Conservation (phyloP, 64 coral and sea anemone species). For the Platygyra sinensis region DNA sequence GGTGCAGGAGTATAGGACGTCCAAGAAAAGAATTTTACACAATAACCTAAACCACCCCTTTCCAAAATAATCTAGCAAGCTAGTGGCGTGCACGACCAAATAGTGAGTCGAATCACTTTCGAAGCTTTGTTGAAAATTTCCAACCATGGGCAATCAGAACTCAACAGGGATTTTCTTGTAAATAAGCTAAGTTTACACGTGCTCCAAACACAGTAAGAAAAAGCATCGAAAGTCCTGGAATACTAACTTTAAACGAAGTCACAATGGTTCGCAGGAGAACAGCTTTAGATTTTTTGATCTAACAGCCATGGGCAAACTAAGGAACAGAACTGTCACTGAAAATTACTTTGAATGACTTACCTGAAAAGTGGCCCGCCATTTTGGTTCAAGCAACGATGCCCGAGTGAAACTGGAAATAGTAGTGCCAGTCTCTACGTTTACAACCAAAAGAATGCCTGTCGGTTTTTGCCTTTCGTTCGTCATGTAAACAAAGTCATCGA, state of each 20-base stretch:
- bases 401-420: conserved; percentile 16
- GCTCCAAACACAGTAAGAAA: neutral
- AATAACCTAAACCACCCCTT: too few relatives aligned
- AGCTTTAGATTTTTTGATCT: neutral
- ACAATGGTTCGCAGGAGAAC: neutral
- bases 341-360: conserved; percentile 4
- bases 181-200: neutral
- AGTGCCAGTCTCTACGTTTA: neutral
- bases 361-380: conserved; percentile 97
- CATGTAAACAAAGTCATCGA: neutral
- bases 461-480: neutral
- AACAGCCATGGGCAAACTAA: neutral
- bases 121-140: too few relatives aligned
- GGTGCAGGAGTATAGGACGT: too few relatives aligned
- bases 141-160: neutral
- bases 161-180: neutral
- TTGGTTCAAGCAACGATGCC: conserved; percentile 9
- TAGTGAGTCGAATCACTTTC: too few relatives aligned
- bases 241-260: neutral
- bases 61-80: too few relatives aligned
- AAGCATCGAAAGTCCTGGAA: neutral
- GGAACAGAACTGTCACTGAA: neutral
- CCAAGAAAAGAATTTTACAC: too few relatives aligned
- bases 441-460: neutral
- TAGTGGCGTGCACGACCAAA: too few relatives aligned